Conservation (phyloP, 2,797 vertebrate genomes). For the Cyprinodon diabolis region DNA sequence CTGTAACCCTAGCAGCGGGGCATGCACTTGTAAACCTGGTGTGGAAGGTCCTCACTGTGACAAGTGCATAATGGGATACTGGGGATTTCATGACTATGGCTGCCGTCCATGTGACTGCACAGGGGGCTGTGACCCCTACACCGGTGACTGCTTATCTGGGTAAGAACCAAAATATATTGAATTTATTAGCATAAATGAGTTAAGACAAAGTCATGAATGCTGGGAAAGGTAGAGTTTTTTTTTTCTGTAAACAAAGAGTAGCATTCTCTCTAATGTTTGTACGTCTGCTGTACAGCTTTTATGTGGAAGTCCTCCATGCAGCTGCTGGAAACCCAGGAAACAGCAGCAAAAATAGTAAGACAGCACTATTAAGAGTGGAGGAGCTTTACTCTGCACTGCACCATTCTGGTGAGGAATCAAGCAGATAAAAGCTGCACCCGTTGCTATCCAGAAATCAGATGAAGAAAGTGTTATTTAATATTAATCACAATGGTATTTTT, state of each 20-base stretch:
- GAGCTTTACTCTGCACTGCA: slow-evolving; percentile 96
- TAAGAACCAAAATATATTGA: slow-evolving; percentile 64
- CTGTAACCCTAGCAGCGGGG: slow-evolving; percentile 86
- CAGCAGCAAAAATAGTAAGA: slow-evolving; percentile 77
- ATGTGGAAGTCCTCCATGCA: slow-evolving; percentile 80
- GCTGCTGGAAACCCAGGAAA: slow-evolving; percentile 59
- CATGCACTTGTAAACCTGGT: slow-evolving; percentile 91
- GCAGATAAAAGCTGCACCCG: slow-evolving; percentile 33
- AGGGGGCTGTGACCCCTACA: slow-evolving; percentile 86
- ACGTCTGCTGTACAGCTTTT: slow-evolving; percentile 73
- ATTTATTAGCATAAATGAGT: slow-evolving; percentile 21
- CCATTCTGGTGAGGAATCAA: slow-evolving; percentile 88
- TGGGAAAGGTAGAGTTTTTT: slow-evolving; percentile 25
- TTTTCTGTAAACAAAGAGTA: slow-evolving; percentile 43
- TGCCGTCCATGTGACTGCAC: slow-evolving; percentile 89
- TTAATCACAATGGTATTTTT: not conserved
- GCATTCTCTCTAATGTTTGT: slow-evolving; percentile 45
- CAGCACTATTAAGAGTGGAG: slow-evolving; percentile 84
- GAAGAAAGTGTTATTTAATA: not conserved
- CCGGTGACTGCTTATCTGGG: slow-evolving; percentile 87
- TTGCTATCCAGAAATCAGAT: slow-evolving; percentile 14
- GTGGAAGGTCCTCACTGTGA: slow-evolving; percentile 87
- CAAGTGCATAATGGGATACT: slow-evolving; percentile 89
- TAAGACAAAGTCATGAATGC: slow-evolving; percentile 13
- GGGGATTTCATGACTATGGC: slow-evolving; percentile 89